Evolutionary conservation across 2,888 invertebrate genomes (phyloP), one percentile per base, ranked within the genome.

Genomic region (Ceraclea dissimilis): DNA sequence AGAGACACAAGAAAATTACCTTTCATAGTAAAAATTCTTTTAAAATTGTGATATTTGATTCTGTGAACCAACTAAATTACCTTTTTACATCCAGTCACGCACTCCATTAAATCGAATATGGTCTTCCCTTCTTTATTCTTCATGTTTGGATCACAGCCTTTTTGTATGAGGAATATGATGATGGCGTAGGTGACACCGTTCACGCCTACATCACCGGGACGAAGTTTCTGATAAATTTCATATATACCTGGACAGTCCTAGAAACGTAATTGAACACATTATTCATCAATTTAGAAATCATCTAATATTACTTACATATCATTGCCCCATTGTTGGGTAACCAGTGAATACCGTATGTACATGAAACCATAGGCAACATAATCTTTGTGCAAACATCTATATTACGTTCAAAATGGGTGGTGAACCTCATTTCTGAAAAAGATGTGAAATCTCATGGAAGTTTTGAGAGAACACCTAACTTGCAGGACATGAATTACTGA

Each of bases 121-220:
- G 46, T 52, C 59, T 83, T 82, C 5, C 83, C 82, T 65, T 85
- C 82, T 52, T 77, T 79, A 67, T 90, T 90, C 58, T 79, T 78
- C 6, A 79, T 72, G 56, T 79, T 79, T 18, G 85, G 74, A 65
- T 80, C 79, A 60, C 83, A 80, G 2, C 83, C 85, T 64, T 80
- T 79, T 63, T 83, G 81, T 4, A 86, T 80, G 51, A 91, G 73
- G 68, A 83, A 90, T 67, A 88, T 87, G 2, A 86, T 83, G 52
- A 90, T 80, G 13, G 88, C 81, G 61, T 85, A 76, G 64, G 83
- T 83, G 33, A 83, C 70, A 18, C 79, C 71, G 66, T 79, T 74
- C 61, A 80, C 80, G 17, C 69, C 66, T 4, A 76, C 63, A 51
- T 75, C 70, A 10, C 52, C 44, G 11, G 58, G 22, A 6, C 68